Conservation (phyloP, 2,113 vertebrate species). For the Eidolon helvum region DNA sequence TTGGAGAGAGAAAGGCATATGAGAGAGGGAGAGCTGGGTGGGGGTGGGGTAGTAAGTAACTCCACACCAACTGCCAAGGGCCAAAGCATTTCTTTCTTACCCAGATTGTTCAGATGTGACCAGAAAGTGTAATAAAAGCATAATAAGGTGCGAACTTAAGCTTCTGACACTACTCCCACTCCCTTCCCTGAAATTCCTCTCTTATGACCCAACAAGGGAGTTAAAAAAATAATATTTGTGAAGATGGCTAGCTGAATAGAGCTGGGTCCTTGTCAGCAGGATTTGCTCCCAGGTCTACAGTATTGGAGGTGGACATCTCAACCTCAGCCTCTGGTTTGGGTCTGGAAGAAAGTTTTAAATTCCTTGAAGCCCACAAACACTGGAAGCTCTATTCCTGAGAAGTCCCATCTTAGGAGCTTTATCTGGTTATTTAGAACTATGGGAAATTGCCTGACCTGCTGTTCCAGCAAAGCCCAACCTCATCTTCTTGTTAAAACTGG, state of each 20-base stretch:
- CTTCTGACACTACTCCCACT: neutral
- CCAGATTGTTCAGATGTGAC: neutral
- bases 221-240: constrained; percentile 22
- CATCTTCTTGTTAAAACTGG: neutral
- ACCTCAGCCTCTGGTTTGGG: neutral
- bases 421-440: neutral
- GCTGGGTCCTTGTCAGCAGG: neutral
- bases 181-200: neutral
- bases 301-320: neutral
- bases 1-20: neutral
- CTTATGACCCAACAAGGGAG: neutral
- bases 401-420: neutral
- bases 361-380: neutral
- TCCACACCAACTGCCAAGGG: neutral
- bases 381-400: neutral
- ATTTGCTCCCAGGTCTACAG: neutral
- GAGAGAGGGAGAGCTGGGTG: neutral
- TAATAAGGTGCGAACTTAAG: neutral
- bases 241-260: neutral
- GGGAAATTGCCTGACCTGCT: neutral
- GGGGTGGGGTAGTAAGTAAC: neutral
- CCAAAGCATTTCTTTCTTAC: neutral
- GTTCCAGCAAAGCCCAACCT: neutral
- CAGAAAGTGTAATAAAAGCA: neutral
- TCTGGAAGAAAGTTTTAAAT: neutral